Percentiles rank a stretch among this genome's conserved stretches.
These are phyloP conservation scores for Mixornis gularis DNA, from an alignment of 2,113 vertebrate species.

Conservation along the genomic window DNA sequence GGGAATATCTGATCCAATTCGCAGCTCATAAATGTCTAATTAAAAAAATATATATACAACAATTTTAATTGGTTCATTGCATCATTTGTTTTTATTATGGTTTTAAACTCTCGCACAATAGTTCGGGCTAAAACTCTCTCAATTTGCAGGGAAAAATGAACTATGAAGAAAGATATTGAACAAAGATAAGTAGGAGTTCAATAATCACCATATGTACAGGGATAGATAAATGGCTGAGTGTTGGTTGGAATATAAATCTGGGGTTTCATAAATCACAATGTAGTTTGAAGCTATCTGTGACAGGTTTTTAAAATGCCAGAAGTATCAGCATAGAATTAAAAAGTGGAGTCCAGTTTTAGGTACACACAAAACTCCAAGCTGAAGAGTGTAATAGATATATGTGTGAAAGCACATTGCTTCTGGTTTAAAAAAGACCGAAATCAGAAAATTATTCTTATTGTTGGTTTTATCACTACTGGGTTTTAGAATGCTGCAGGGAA, in stretches of 20 bases:
- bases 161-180: background rate
- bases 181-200: background rate
- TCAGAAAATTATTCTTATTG: background rate
- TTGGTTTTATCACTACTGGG: background rate
- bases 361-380: background rate
- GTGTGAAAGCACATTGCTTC: background rate
- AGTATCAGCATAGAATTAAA: background rate
- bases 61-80: conserved; percentile 61
- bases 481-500: background rate
- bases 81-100: conserved; percentile 63
- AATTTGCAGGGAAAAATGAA: background rate
- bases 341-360: background rate
- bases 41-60: conserved; percentile 55
- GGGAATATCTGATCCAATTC: conserved; percentile 59
- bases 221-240: background rate
- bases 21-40: conserved; percentile 62
- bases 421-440: background rate
- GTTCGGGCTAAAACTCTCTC: background rate
- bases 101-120: conserved; percentile 35
- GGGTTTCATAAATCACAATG: background rate
- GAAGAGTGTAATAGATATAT: background rate
- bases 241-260: background rate
- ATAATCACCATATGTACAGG: background rate
- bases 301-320: background rate
- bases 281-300: background rate